phyloP scores from a whole-genome alignment of 2,888 invertebrate genomes.

The Abrostola triplasia region DNA sequence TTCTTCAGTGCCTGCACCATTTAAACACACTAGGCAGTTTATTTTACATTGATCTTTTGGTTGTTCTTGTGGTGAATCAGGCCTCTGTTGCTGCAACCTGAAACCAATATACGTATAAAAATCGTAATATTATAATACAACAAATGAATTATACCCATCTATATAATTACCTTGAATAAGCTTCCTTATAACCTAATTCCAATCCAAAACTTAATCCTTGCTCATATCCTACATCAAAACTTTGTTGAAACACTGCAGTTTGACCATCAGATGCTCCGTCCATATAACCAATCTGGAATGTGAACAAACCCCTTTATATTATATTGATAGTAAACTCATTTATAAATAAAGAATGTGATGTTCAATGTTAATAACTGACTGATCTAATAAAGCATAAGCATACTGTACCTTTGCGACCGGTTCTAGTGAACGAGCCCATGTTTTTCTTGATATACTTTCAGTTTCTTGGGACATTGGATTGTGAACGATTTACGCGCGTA shows the following conservation, averaged over 20 bases:
- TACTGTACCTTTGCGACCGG: conserved; percentile 70
- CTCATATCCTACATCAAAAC: conserved; percentile 91
- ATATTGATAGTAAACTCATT: too few relatives aligned
- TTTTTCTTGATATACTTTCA: conserved; percentile 65
- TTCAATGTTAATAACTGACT: neutral
- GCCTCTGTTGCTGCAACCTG: conserved; percentile 52
- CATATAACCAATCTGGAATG: conserved; percentile 89
- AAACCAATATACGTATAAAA: conserved; percentile 38
- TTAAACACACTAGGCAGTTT: conserved; percentile 79
- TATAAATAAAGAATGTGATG: too few relatives aligned
- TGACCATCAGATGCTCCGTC: conserved; percentile 91
- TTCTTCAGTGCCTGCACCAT: conserved; percentile 61
- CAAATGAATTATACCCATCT: too few relatives aligned
- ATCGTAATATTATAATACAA: too few relatives aligned
- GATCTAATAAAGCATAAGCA: neutral
- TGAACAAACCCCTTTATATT: too few relatives aligned
- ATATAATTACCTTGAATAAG: conserved; percentile 51
- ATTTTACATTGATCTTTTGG: conserved; percentile 64
- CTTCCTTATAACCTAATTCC: conserved; percentile 81
- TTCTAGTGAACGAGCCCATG: conserved; percentile 69
- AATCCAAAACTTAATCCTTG: conserved; percentile 90
- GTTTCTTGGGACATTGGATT: conserved; percentile 66
- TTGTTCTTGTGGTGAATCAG: conserved; percentile 14
- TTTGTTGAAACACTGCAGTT: conserved; percentile 89
- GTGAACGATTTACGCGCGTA: too few relatives aligned